phyloP scores from a whole-genome alignment of 2,888 invertebrate species.

The Mellilla xanthometata region DNA sequence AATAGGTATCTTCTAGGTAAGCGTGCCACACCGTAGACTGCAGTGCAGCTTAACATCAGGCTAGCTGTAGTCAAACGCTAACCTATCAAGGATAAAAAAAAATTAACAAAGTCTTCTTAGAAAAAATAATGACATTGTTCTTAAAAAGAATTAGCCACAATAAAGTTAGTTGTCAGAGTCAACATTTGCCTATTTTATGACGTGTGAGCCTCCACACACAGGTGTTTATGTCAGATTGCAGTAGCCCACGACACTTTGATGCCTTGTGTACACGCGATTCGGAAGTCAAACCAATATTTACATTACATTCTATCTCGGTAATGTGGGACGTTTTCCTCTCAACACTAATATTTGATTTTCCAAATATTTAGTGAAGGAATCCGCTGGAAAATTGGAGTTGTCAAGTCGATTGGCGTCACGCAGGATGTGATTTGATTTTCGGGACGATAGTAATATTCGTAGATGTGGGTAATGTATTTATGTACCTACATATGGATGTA shows the following conservation, averaged over 20 bases:
- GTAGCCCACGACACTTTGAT: slow-evolving; percentile 25
- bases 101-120: background rate
- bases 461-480: background rate
- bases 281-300: slow-evolving; percentile 34
- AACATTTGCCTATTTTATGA: slow-evolving; percentile 29
- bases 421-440: slow-evolving; percentile 19
- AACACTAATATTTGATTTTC: slow-evolving; percentile 41
- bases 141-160: slow-evolving; percentile 12
- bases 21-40: no score
- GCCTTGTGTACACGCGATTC: slow-evolving; percentile 26
- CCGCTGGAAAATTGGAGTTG: slow-evolving; percentile 30
- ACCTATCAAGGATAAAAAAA: no score
- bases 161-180: slow-evolving; percentile 18
- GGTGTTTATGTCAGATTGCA: slow-evolving; percentile 20
- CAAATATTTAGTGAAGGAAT: slow-evolving; percentile 38
- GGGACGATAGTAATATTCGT: slow-evolving; percentile 5
- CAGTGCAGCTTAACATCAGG: no score
- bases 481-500: background rate
- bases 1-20: no score
- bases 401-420: slow-evolving; percentile 22
- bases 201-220: slow-evolving; percentile 18
- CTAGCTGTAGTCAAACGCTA: no score
- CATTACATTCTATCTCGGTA: slow-evolving; percentile 19
- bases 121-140: background rate
- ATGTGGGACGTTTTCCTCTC: slow-evolving; percentile 39